Percentiles rank a stretch among this genome's conserved stretches.
These are phyloP conservation scores for Troilus luridus DNA, from an alignment of 2,888 invertebrate species.

Conservation along the genomic window DNA sequence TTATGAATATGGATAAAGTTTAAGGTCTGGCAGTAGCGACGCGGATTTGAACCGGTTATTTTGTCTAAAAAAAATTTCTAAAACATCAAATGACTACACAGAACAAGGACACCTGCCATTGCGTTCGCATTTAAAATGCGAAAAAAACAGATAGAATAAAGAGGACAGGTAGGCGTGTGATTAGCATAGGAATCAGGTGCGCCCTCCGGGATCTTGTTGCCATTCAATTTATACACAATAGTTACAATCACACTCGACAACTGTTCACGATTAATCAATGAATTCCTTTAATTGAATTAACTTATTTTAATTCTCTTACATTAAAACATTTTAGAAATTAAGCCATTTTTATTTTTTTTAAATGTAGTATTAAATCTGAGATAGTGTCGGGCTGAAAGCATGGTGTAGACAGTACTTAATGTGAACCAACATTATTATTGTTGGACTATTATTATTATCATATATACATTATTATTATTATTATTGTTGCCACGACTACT, in stretches of 20 bases:
- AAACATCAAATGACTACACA: not conserved
- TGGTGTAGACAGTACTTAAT: no score
- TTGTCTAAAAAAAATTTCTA: not conserved
- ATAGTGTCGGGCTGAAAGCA: no score
- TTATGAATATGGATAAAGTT: not conserved
- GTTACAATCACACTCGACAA: not conserved
- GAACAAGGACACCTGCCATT: not conserved
- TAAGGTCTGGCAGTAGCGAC: not conserved
- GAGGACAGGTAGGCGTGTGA: conserved; percentile 1
- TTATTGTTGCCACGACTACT: no score
- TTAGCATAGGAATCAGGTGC: conserved; percentile 12
- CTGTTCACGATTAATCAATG: not conserved
- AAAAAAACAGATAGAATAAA: not conserved
- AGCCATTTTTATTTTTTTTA: no score
- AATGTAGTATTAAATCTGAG: no score
- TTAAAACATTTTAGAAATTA: no score
- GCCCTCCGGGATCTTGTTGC: not conserved
- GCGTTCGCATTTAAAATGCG: not conserved
- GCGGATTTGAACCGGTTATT: not conserved
- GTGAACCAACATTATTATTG: no score
- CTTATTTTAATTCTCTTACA: not conserved
- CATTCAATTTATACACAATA: not conserved
- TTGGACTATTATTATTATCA: no score
- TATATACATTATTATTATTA: no score
- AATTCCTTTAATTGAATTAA: not conserved